phyloP scores from a whole-genome alignment of 23 tunicate genomes.

The Oikopleura dioica region DNA sequence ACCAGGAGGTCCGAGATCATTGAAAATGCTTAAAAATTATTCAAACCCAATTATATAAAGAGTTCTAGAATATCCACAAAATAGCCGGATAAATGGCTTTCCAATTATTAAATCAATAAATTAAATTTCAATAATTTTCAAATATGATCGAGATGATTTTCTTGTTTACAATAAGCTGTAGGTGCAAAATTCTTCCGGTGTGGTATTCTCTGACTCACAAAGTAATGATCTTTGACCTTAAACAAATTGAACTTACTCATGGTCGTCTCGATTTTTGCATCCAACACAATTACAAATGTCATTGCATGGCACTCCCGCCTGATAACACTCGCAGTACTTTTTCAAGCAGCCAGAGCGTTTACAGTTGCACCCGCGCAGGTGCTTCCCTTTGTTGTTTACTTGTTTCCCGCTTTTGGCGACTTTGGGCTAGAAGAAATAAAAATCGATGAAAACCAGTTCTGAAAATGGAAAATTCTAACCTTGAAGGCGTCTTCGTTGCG shows the following conservation, averaged over 20 bases:
- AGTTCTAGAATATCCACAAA: no score
- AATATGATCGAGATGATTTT: no score
- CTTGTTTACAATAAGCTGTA: no score
- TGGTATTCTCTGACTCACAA: no score
- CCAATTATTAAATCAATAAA: no score
- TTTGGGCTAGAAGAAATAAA: constrained; percentile 7
- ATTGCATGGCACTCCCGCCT: not conserved
- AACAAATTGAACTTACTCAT: constrained; percentile 12
- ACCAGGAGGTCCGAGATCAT: not conserved
- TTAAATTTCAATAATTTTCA: no score
- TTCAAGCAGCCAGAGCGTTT: constrained; percentile 11
- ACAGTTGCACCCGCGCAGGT: not conserved
- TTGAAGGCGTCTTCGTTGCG: constrained; percentile 5
- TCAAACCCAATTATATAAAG: no score
- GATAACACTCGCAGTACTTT: constrained; percentile 11
- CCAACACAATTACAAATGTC: constrained; percentile 9
- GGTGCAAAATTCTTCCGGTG: no score
- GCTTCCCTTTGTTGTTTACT: constrained; percentile 8
- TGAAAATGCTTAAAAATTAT: not conserved
- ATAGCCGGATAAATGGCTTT: no score
- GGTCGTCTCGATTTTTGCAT: constrained; percentile 10
- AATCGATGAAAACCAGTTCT: not conserved
- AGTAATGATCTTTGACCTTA: no score
- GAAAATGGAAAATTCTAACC: not conserved
- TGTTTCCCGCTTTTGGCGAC: constrained; percentile 13